Evolutionary conservation across 1,140 invertebrate genomes (phyloP).

Genomic region (Panulirus ornatus): DNA sequence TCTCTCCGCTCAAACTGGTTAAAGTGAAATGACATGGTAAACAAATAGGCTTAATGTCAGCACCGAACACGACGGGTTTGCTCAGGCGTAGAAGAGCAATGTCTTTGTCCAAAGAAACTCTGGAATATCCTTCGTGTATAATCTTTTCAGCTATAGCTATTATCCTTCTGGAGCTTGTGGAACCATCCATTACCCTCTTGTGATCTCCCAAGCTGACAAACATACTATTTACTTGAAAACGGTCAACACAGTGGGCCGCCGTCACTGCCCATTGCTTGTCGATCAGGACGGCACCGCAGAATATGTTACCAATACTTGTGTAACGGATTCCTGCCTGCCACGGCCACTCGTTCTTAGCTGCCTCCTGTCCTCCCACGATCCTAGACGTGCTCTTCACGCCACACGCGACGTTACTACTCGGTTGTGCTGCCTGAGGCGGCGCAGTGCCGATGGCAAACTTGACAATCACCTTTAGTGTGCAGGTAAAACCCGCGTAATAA

Average conservation of each 20-base stretch:
- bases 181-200: not conserved
- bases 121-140: conserved; percentile 79
- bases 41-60: conserved; percentile 83
- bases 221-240: not conserved
- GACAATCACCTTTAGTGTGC: not conserved
- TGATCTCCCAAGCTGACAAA: conserved; percentile 57
- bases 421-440: not conserved
- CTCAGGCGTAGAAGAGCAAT: conserved; percentile 82
- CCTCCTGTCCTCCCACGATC: conserved; percentile 72
- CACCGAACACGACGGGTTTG: conserved; percentile 80
- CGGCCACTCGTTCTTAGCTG: conserved; percentile 72
- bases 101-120: conserved; percentile 80
- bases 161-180: not conserved
- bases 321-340: conserved; percentile 71
- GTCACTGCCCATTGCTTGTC: conserved; percentile 78
- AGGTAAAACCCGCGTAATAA: not conserved
- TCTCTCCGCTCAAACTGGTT: conserved; percentile 78
- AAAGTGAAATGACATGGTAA: conserved; percentile 82
- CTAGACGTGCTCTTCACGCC: conserved; percentile 45
- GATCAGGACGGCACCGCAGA: conserved; percentile 80
- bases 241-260: conserved; percentile 78
- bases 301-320: conserved; percentile 58
- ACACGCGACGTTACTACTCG: not conserved
- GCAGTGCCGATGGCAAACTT: not conserved
- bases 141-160: conserved; percentile 69